Base-by-base conservation (phyloP, 2,797 vertebrate genomes). In the Molossus alvarezi region DNA sequence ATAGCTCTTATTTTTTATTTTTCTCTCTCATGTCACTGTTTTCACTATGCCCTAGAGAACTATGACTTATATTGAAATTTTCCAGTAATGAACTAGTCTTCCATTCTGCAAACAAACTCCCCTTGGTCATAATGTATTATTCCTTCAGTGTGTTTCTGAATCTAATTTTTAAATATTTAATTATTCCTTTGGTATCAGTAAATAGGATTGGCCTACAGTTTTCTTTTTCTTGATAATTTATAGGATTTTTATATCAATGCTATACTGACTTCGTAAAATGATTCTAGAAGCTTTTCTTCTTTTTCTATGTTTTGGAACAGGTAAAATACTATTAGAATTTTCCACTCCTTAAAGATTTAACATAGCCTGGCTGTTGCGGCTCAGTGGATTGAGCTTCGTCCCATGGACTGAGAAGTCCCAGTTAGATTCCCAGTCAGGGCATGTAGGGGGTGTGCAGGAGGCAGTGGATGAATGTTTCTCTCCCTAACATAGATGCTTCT, bases 111-210 rank as follows among this genome's bases (percentile, higher is more conserved):
- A 79, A 89, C 29, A 76, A 79, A 94, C 48, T 73, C 71, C 7
- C 55, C 5, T 94, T 79, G 55, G 55, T 75, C 55, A 33, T 85
- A 33, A 88, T 45, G 12, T 79, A 85, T 51, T 85, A 75, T 45
- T 67, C 25, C 48, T 69, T 80, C 55, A 29, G 65, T 65, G 23
- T 72, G 51, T 55, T 90, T 58, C 53, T 90, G 25, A 86, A 75
- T 67, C 27, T 20, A 41, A 18, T 45, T 55, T 37, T 64, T 72
- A 73, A 67, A 75, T 23, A 86, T 64, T 90, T 60, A 86, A 4
- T 57, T 90, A 81, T 65, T 64, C 27, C 73, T 92, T 83, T 80
- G 55, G 6, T 29, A 88, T 84, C 48, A 92, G 48, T 79, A 72
- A 89, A 73, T 15, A 85, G 29, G n/a, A 60, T 13, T 80, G 58